These are phyloP conservation scores for Caenorhabditis zanzibari DNA, from an alignment of 2,888 invertebrate species.

Conservation along the genomic window DNA sequence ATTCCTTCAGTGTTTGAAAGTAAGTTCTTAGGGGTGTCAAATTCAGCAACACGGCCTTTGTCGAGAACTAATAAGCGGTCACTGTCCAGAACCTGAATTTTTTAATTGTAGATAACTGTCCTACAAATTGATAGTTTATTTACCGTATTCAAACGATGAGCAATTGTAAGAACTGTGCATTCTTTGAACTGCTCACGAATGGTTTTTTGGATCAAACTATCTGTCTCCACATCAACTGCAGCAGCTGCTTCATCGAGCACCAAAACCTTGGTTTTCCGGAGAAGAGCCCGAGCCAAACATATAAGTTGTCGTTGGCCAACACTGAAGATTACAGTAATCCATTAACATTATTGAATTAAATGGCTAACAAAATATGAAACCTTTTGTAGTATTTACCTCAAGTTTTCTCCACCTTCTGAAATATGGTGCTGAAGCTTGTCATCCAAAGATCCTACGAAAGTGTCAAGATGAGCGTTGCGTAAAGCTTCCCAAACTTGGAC, in stretches of 20 bases:
- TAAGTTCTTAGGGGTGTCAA: constrained; percentile 83
- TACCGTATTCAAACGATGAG: constrained; percentile 94
- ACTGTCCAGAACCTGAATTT: constrained; percentile 25
- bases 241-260: constrained; percentile 87
- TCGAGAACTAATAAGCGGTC: constrained; percentile 84
- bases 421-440: constrained; percentile 91
- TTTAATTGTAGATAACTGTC: neutral
- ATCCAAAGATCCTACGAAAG: constrained; percentile 88
- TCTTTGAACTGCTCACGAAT: constrained; percentile 89
- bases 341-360: neutral
- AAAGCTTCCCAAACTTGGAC: constrained; percentile 92
- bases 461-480: constrained; percentile 92
- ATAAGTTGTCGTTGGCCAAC: constrained; percentile 85
- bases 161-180: constrained; percentile 94
- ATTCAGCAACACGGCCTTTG: constrained; percentile 84
- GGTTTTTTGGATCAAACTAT: constrained; percentile 85
- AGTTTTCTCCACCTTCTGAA: constrained; percentile 93
- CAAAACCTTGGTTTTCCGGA: constrained; percentile 84
- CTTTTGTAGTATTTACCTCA: constrained; percentile 84
- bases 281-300: constrained; percentile 85
- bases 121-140: constrained; percentile 71
- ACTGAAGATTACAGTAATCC: constrained; percentile 76
- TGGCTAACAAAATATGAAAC: constrained; percentile 66
- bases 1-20: constrained; percentile 81
- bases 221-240: constrained; percentile 86